These are phyloP conservation scores for Desoria tigrina DNA, from an alignment of 2,888 invertebrate species.

Conservation along the genomic window DNA sequence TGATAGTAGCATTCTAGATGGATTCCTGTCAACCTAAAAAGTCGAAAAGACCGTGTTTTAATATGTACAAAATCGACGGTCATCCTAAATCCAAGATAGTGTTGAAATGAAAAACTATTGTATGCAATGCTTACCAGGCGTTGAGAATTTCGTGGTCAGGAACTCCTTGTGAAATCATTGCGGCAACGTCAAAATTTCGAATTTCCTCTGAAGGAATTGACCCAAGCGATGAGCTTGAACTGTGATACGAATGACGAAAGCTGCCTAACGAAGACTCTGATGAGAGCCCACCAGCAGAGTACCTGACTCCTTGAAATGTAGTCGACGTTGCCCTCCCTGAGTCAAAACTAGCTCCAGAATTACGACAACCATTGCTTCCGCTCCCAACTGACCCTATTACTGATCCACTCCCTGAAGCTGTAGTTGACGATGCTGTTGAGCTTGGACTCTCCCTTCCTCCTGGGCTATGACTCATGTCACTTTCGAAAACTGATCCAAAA, in stretches of 20 bases:
- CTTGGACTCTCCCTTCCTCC: slow-evolving; percentile 86
- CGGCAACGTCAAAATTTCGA: slow-evolving; percentile 57
- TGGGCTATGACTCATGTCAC: slow-evolving; percentile 17
- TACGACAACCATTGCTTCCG: slow-evolving; percentile 66
- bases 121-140: slow-evolving; percentile 58
- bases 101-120: no score
- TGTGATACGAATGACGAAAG: slow-evolving; percentile 62
- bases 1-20: slow-evolving; percentile 93
- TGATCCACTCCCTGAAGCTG: slow-evolving; percentile 72
- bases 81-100: no score
- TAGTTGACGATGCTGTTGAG: slow-evolving; percentile 66
- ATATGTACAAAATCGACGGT: no score
- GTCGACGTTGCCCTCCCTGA: slow-evolving; percentile 85
- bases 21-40: slow-evolving; percentile 82
- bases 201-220: slow-evolving; percentile 67
- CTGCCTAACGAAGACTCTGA: slow-evolving; percentile 61
- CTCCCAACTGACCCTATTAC: slow-evolving; percentile 54
- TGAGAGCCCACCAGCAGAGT: slow-evolving; percentile 52
- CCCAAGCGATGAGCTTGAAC: slow-evolving; percentile 57
- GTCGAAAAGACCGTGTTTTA: neutral
- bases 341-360: slow-evolving; percentile 86
- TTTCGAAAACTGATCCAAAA: neutral
- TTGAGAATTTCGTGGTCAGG: slow-evolving; percentile 90
- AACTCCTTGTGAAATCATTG: slow-evolving; percentile 65
- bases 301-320: slow-evolving; percentile 51